Percentiles rank a stretch among this genome's conserved stretches.
Conservation (phyloP, 2,888 invertebrate genomes). For the Augochlorella aurata region DNA sequence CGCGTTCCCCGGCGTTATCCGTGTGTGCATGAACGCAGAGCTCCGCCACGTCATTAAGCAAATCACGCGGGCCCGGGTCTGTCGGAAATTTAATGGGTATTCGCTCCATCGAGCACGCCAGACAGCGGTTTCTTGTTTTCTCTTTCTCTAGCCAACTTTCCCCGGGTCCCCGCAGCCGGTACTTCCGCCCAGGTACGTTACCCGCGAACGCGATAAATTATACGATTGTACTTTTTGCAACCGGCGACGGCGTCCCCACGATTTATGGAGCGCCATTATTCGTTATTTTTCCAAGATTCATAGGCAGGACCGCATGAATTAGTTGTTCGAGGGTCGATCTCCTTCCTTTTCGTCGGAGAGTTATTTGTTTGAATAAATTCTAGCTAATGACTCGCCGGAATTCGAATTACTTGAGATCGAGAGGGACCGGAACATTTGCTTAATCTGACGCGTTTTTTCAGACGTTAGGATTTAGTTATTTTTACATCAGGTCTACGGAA, state of each 20-base stretch:
- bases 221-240: slow-evolving; percentile 50
- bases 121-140: slow-evolving; percentile 44
- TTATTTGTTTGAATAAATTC: slow-evolving; percentile 13
- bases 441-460: too few species aligned
- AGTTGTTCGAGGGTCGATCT: slow-evolving; percentile 22
- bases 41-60: slow-evolving; percentile 70
- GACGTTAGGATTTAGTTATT: background rate
- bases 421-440: too few species aligned
- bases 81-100: slow-evolving; percentile 72
- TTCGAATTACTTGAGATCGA: background rate
- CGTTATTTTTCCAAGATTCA: slow-evolving; percentile 21
- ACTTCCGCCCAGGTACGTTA: slow-evolving; percentile 33
- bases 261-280: slow-evolving; percentile 43
- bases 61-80: slow-evolving; percentile 65
- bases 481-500: background rate
- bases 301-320: slow-evolving; percentile 28
- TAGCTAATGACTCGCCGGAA: background rate
- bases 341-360: slow-evolving; percentile 4
- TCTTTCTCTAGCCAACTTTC: slow-evolving; percentile 21
- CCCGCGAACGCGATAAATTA: slow-evolving; percentile 47
- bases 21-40: slow-evolving; percentile 61
- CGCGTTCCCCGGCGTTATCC: slow-evolving; percentile 36
- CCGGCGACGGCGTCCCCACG: slow-evolving; percentile 13
- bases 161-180: slow-evolving; percentile 5
- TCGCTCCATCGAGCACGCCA: slow-evolving; percentile 52